Percentiles rank a stretch among this genome's conserved stretches.
Conservation (phyloP, 2,797 vertebrate genomes). For the Forpus xanthops region DNA sequence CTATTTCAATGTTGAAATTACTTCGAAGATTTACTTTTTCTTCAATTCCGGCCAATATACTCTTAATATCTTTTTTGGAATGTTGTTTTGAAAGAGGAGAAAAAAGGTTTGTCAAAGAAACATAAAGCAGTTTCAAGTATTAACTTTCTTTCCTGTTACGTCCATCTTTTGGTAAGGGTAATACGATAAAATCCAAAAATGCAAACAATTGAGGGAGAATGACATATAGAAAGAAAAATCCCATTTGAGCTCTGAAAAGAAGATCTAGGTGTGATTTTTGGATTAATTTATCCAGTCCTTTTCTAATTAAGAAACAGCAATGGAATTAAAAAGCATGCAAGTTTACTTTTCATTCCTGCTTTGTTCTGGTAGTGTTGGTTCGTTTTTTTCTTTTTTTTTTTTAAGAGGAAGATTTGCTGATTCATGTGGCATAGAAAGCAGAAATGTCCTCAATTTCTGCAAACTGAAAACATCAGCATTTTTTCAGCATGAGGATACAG, state of each 20-base stretch:
- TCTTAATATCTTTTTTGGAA: neutral
- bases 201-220: neutral
- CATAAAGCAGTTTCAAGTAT: neutral
- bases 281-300: neutral
- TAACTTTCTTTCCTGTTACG: neutral
- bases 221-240: neutral
- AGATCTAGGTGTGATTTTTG: neutral
- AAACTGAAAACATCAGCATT: slow-evolving; percentile 59
- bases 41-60: neutral
- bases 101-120: neutral
- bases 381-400: neutral
- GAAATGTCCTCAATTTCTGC: slow-evolving; percentile 50
- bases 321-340: neutral
- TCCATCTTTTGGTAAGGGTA: neutral
- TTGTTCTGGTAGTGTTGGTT: neutral
- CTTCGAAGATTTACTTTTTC: neutral
- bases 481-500: slow-evolving; percentile 58
- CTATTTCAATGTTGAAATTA: neutral
- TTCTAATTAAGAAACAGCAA: neutral
- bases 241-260: neutral
- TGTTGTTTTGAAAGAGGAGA: neutral
- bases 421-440: slow-evolving; percentile 39
- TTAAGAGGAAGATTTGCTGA: slow-evolving; percentile 39
- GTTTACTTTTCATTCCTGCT: slow-evolving; percentile 5
- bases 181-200: neutral